Percentiles rank a stretch among this genome's conserved stretches.
phyloP scores from a whole-genome alignment of 2,113 vertebrate genomes.

The Oncorhynchus gorbuscha region DNA sequence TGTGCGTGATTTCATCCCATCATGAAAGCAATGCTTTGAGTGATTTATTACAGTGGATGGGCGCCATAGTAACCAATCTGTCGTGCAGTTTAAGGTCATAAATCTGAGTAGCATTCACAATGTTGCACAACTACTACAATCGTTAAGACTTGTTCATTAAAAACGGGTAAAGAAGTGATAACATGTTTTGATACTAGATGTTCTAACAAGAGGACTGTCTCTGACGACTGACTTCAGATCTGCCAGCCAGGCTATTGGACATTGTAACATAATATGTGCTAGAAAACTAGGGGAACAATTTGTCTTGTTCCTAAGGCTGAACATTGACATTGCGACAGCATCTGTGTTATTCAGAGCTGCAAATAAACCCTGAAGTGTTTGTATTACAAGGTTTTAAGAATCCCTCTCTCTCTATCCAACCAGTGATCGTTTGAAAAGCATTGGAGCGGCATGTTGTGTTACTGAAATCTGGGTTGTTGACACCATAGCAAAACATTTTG shows the following conservation, averaged over 20 bases:
- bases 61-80: slow-evolving; percentile 26
- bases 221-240: no score
- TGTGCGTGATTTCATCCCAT: slow-evolving; percentile 13
- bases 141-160: no score
- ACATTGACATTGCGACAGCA: neutral
- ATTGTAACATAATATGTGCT: no score
- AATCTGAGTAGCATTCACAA: no score
- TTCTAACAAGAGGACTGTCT: no score
- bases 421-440: neutral
- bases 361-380: slow-evolving; percentile 37
- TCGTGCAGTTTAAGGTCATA: neutral
- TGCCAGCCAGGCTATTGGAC: no score
- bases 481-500: no score
- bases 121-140: no score
- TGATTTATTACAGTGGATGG: slow-evolving; percentile 27
- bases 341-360: slow-evolving; percentile 40
- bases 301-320: neutral
- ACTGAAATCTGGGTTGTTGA: neutral
- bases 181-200: no score
- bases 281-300: neutral
- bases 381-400: slow-evolving; percentile 26
- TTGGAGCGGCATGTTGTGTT: neutral
- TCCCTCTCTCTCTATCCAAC: slow-evolving; percentile 3
- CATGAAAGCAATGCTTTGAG: slow-evolving; percentile 15
- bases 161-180: no score